phyloP scores from a whole-genome alignment of 64 coral and sea anemone genomes.

The Stichodactyla helianthus region DNA sequence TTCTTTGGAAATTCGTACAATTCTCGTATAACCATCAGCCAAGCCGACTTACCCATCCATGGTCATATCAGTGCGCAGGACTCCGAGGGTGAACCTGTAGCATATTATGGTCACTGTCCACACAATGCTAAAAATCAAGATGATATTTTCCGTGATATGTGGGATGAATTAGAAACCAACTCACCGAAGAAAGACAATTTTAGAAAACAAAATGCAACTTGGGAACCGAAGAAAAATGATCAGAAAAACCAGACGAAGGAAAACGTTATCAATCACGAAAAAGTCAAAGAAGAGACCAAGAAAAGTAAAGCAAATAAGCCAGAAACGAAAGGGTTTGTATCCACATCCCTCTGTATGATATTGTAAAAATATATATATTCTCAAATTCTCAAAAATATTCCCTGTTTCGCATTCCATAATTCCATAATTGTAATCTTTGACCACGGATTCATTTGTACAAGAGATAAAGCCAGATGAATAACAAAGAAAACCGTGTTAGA shows the following conservation, averaged over 20 bases:
- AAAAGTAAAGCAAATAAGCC: not conserved
- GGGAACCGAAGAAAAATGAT: not conserved
- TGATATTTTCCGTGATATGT: not conserved
- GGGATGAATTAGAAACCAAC: constrained; percentile 13
- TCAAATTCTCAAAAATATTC: too few relatives aligned
- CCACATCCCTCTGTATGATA: not conserved
- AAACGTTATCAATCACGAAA: not conserved
- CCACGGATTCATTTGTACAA: too few relatives aligned
- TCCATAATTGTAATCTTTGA: too few relatives aligned
- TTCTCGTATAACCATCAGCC: constrained; percentile 9
- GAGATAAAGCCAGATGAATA: too few relatives aligned
- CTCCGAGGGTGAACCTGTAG: constrained; percentile 25
- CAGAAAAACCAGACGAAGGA: not conserved
- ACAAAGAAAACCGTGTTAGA: too few relatives aligned
- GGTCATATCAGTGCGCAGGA: constrained; percentile 20
- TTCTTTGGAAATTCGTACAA: constrained; percentile 15
- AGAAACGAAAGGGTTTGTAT: not conserved
- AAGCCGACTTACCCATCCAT: not conserved
- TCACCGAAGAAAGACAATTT: not conserved
- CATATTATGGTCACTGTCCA: constrained; percentile 55
- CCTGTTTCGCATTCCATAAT: too few relatives aligned
- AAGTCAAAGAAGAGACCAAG: not conserved
- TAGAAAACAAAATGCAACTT: not conserved
- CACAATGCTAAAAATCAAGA: constrained; percentile 21
- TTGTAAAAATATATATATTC: not conserved